Evolutionary conservation across 64 coral and sea anemone species (phyloP), one percentile per base, ranked within the genome.

Genomic region (Montipora efflorescens): DNA sequence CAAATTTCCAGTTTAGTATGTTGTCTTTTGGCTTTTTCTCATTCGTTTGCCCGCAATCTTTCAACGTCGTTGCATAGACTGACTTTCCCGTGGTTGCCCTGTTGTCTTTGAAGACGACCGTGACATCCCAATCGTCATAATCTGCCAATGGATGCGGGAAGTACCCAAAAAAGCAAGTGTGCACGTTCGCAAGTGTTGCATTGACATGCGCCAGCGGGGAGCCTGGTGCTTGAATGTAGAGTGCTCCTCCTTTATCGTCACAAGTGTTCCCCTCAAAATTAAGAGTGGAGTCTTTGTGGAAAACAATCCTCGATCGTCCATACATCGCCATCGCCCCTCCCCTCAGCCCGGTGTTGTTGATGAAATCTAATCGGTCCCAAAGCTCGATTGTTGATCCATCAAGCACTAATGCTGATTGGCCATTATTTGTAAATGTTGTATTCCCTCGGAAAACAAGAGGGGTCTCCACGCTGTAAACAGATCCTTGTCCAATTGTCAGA

Each of bases 301-400:
- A 89, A 77, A 69, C 79, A n/a, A 98, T 85, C 76, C 81, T 91
- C 48, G 97, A 93, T 79, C 91, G 90, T 57, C 97, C 97, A 75
- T 98, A 98, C 84, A 98, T 89, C 20, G 94, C 97, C 9, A 98
- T 43, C 5, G 94, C 97, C n/a, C 97, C 97, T 3, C 97, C 97
- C 84, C 94, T 91, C 12, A 91, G 93, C 4, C 97, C 97, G 73
- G 3, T 85, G 46, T 98, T 98, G 28, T 71, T 59, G 45, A 48
- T 71, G 45, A 98, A 95, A 15, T 55, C 36, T 5, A 98, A 91
- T 10, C 91, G 59, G 3, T 86, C 94, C 74, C 84, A 67, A 47
- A 98, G 93, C 20, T 93, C 82, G 22, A 92, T 77, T 46, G 94
- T 91, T 18, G 97, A 81, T 8, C 94, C 92, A 78, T 98, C 97